Base-by-base conservation (phyloP, 1,140 invertebrate species). In the Propsilocerus akamusi region DNA sequence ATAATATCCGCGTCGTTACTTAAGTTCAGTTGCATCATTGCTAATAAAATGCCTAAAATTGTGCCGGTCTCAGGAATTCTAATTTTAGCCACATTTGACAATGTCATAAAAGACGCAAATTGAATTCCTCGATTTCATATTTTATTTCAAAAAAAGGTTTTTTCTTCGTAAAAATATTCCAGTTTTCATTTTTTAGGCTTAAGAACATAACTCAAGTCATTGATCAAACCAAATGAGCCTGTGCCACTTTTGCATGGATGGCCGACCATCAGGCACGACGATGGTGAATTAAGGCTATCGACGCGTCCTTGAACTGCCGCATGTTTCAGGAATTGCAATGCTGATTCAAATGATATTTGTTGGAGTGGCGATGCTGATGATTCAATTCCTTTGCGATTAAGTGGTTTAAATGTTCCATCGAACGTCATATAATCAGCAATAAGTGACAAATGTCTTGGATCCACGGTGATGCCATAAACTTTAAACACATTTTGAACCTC, bases 371-470 rank as follows among this genome's bases (percentile, higher is more conserved):
- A 98, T 0, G 86, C 72, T 30, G 80, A 87, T 22, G 76, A 77
- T 56, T 85, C 80, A 74, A 99, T 92, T 5, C 89, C 90, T 60
- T 77, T 80, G 25, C 95, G 72, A 66, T 86, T 98, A 62, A 98
- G 80, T 0, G 94, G 86, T 59, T 83, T 78, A 58, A 87, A 96
- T 8, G 69, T 70, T 1, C 97, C 97, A 60, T 88, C 83, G 57
- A 80, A 93, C 0, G 94, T 99, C 95, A 99, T 99, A 62, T 97
- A 98, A 68, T 99, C 95, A 0, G 94, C 88, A 50, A 98, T 80
- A 1, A 99, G 68, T 0, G 78, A 81, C 52, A 99, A 72, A 77
- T 99, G 97, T 28, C 94, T 72, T 3, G 84, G 78, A 71, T 98
- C 91, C 0, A 99, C 92, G 14, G 78, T 77, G 58, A 99, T 99